Percentiles rank a stretch among this genome's conserved stretches.
Evolutionary conservation across 2,797 vertebrate genomes (phyloP).

Genomic region (Masticophis lateralis): DNA sequence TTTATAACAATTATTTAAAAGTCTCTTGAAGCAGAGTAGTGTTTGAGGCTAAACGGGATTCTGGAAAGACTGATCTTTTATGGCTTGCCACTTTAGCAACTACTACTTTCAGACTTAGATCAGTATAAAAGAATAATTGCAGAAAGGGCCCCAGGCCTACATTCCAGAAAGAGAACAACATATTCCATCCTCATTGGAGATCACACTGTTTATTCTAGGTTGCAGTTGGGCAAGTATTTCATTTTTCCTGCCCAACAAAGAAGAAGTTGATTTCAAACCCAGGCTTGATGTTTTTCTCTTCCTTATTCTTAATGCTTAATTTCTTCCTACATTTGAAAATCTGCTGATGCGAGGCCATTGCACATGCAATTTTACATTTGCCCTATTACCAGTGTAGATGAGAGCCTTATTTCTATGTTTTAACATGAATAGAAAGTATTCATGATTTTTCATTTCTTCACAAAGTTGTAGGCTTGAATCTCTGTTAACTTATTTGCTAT

Average conservation of each 20-base stretch:
- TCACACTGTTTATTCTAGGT: background rate
- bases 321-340: background rate
- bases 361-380: background rate
- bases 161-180: background rate
- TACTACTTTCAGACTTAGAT: background rate
- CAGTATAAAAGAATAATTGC: background rate
- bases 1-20: background rate
- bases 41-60: background rate
- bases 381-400: background rate
- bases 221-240: background rate
- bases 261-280: background rate
- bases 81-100: background rate
- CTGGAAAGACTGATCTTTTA: background rate
- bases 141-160: background rate
- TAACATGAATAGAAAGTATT: background rate
- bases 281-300: background rate
- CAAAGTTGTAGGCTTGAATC: background rate
- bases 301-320: background rate
- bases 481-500: background rate
- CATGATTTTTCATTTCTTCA: background rate
- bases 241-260: background rate
- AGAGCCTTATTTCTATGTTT: background rate
- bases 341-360: background rate
- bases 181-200: background rate
- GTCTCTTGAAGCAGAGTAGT: background rate